Evolutionary conservation across 1,140 invertebrate species (phyloP), one percentile per base, ranked within the genome.

Genomic region (Hestina assimilis): DNA sequence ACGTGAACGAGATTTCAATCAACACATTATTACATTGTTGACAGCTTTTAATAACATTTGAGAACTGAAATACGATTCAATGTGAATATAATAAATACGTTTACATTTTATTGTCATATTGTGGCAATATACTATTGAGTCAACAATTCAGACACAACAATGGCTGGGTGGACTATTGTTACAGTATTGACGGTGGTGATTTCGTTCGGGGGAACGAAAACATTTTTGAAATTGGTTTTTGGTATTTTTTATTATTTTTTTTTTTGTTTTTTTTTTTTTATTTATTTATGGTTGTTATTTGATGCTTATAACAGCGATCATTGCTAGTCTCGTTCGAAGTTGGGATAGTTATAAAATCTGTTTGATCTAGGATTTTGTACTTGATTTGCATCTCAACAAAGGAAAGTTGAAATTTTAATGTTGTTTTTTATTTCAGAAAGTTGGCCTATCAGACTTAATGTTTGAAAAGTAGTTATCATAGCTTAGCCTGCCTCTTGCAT

Each of bases 101-200:
- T 63, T 64, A 50, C 45, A 59, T 56, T 60, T 63, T 59, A 63
- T 52, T 62, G 51, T 56, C 21, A 53, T 58, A 53, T 66, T 57
- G 53, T 50, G 29, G 33, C 17, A 51, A 50, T 48, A 61, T 60
- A 14, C 56, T 64, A 68, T 68, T 64, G 47, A 69, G 56, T 43
- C 56, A 51, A 45, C 46, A 50, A 57, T 59, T 28, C 48, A 7
- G 14, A 7, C 12, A n/a, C 12, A 33, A 45, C 45, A 58, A 58
- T 53, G 33, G 26, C 28, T n/a, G 47, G 9, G 20, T 7, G 12
- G 23, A 26, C 6, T 58, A 50, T 50, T 50, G 33, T 48, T 47
- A 50, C 48, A 40, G 17, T 40, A 40, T 40, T 24, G 33, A 43
- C 31, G 29, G 24, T 17, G 45, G 19, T 56, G 45, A 31, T 31